Base-by-base conservation (phyloP, 2,888 invertebrate genomes). In the Clunio marinus region DNA sequence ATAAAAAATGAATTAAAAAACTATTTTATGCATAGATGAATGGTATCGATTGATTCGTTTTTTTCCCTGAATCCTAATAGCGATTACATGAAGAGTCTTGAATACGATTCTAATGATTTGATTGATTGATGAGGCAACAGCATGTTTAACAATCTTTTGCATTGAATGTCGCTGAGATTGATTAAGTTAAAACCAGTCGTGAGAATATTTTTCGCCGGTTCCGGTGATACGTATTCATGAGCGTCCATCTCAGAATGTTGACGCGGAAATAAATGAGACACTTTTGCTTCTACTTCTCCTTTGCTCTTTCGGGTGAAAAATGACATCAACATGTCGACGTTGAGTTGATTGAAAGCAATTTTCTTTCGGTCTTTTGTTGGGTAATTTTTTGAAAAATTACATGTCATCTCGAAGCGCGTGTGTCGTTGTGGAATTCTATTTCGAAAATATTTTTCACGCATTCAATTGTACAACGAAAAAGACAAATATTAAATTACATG, bases 351-450 rank as follows among this genome's bases (percentile, higher is more conserved):
- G 51, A 17, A 17, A 51, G 15, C 22, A 22, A 51, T 20, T 20
- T 8, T 7, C 10, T 32, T 4, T 32, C 10, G 32, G 10, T 10
- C 4, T 17, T 51, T 22, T 22, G 51, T 51, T 22, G 51, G 2
- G 22, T 51, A 22, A 10, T 51, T 51, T 17, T 46, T 45, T 63
- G 63, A 63, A 63, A 63, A 63, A 63, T 63, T 63, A 63, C 63
- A 45, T 63, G 63, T 63, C 46, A 63, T n/a, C 17, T 41, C 17
- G 10, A 46, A 22, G 22, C 45, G 63, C 28, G 63, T 63, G 27
- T 63, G 45, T 45, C 60, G 60, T 41, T 28, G 10, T n/a, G 51
- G 41, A 41, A 15, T 41, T 41, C 41, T 51, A 7, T 51, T 22
- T 10, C 17, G 8, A 20, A 15, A 17, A 51, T 7, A 51, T 51